These are phyloP conservation scores for Lophochroa leadbeateri DNA, from an alignment of 2,113 vertebrate genomes.

Conservation along the genomic window DNA sequence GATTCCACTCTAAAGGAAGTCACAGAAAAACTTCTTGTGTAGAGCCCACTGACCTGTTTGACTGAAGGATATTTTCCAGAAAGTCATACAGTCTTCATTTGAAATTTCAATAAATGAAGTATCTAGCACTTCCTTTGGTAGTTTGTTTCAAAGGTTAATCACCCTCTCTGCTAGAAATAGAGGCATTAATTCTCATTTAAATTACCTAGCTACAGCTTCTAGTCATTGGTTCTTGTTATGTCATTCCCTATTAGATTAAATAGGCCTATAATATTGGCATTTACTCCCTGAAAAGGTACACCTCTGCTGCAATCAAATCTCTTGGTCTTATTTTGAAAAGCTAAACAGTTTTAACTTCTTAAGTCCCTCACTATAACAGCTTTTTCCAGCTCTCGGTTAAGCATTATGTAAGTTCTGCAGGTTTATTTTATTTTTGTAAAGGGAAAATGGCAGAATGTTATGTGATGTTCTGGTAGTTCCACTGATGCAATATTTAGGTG, in stretches of 20 bases:
- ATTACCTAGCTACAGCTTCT: conserved; percentile 38
- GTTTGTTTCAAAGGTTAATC: conserved; percentile 67
- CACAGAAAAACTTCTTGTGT: background rate
- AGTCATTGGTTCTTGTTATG: conserved; percentile 54
- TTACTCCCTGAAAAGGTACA: conserved; percentile 3
- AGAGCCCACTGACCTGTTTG: background rate
- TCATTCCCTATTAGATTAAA: conserved; percentile 29
- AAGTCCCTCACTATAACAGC: background rate
- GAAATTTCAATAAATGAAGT: background rate
- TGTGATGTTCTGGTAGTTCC: background rate
- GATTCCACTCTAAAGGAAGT: background rate
- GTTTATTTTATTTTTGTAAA: background rate
- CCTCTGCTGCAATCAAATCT: conserved; percentile 16
- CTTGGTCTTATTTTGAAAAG: background rate
- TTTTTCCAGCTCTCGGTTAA: background rate
- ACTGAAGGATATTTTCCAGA: conserved; percentile 1
- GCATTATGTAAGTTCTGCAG: background rate
- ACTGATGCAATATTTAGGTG: background rate
- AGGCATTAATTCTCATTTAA: conserved; percentile 65
- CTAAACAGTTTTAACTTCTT: background rate
- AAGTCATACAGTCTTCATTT: background rate
- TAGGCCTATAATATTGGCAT: conserved; percentile 1
- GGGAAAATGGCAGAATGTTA: background rate
- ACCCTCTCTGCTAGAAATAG: conserved; percentile 32
- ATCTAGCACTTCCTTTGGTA: conserved; percentile 33